Evolutionary conservation across 2,797 vertebrate genomes (phyloP), one percentile per base, ranked within the genome.

Genomic region (Anguilla megastoma): DNA sequence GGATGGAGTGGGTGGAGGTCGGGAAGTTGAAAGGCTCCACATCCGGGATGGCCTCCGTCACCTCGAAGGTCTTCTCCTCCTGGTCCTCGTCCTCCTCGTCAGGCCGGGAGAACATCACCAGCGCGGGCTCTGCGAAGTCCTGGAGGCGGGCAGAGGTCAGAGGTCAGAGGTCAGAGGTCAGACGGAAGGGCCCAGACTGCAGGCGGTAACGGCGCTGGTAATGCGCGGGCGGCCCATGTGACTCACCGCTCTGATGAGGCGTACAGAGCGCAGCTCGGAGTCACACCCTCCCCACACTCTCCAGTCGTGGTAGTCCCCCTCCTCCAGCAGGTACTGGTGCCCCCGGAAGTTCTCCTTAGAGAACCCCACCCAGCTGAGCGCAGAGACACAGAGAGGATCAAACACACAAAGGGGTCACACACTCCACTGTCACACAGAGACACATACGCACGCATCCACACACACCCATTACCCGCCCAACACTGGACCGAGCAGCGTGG

Each of bases 241-340:
- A 90, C 97, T 97, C 92, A 98, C 97, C 90, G 97, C 97, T 86
- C 95, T 94, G 88, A 99, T 96, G 89, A 98, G 93, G 82, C 97
- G 94, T 0, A 97, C 91, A 0, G 98, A 99, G 91, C 97, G 94
- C 91, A 99, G 93, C 90, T 96, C 95, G 2, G 96, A 58, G 21
- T 96, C 87, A n/a, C 92, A 95, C 92, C 98, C 98, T 0, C 98
- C 97, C 98, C 98, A 99, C 1, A 97, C 96, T 86, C 95, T 95
- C 97, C 97, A 99, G 93, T 98, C 97, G 0, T 95, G 95, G 88
- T 98, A 99, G 48, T 99, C 96, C 0, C 98, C 98, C 93, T 99
- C 98, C 92, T 99, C 98, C 94, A 99, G 95, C 89, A 99, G 95
- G 93, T 99, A 99, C 95, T 99, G 98, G 94, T 98, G 95, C 9